Percentiles rank a stretch among this genome's conserved stretches.
Evolutionary conservation across 2,113 vertebrate species (phyloP).

Genomic region (Malaclemys terrapin): DNA sequence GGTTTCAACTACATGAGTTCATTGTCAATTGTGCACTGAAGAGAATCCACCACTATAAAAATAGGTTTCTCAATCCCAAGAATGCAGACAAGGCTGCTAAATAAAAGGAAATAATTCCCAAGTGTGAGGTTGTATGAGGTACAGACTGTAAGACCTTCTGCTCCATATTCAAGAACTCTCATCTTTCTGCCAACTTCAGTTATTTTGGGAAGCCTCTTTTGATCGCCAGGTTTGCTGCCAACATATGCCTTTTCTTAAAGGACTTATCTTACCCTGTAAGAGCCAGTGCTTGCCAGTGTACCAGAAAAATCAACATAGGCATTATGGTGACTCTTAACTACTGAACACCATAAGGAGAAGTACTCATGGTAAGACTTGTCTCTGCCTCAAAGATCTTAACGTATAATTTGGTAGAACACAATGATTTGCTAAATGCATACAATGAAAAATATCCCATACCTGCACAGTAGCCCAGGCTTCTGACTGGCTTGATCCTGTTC

Average conservation of each 20-base stretch:
- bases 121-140: not conserved
- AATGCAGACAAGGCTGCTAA: not conserved
- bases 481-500: not conserved
- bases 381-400: not conserved
- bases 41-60: not conserved
- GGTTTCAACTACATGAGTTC: not conserved
- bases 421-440: not conserved
- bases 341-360: not conserved
- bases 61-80: not conserved
- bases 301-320: not conserved
- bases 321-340: not conserved
- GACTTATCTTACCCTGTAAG: not conserved
- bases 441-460: not conserved
- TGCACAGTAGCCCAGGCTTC: not conserved
- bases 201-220: not conserved
- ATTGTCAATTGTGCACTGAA: not conserved
- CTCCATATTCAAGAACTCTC: not conserved
- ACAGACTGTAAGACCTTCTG: not conserved
- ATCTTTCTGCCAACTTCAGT: not conserved
- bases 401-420: not conserved
- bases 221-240: not conserved
- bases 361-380: not conserved
- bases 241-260: not conserved
- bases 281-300: not conserved
- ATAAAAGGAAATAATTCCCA: not conserved